Evolutionary conservation across 2,888 invertebrate species (phyloP), one percentile per base, ranked within the genome.

Genomic region (Luperina testacea): DNA sequence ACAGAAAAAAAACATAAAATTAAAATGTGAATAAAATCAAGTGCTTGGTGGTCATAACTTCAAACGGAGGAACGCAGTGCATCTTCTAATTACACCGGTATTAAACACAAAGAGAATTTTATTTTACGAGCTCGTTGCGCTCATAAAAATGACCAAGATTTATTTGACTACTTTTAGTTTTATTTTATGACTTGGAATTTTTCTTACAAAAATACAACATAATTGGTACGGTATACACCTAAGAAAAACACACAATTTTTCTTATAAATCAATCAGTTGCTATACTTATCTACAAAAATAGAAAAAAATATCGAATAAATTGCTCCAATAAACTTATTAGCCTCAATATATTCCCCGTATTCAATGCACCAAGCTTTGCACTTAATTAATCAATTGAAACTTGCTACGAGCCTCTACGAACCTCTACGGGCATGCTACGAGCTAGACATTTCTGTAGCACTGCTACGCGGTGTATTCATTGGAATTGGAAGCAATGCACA

Each of bases 391-490:
- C 48, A 86, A 72, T 75, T 69, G 69, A 27, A 67, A 71, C 67
- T 48, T 51, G 84, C 84, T 87, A 77, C 87, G 83, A 67, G 69
- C 45, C 42, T 42, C 82, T 85, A 84, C 84, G 80, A 74, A 64
- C 57, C 74, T 75, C 82, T 87, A 87, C 86, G 85, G 13, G 61
- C 48, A 63, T 42, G 57, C 68, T 80, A 80, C 87, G 86, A 73
- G 64, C 48, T 72, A 70, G 57, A 81, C 69, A 73, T 76, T 84
- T 80, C 69, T 42, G 87, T 87, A 88, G 84, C 76, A 81, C 71
- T 81, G 77, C 86, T 87, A 88, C 82, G 88, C 81, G 70, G 65
- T 72, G 69, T 75, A 76, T 87, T 84, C 85, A 86, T 64, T 75
- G 51, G 75, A 61, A 64, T 64, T 75, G 51, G 75, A 61, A 64